Evolutionary conservation across 2,113 vertebrate genomes (phyloP), one percentile per base, ranked within the genome.

Genomic region (Genyomyrus donnyi): DNA sequence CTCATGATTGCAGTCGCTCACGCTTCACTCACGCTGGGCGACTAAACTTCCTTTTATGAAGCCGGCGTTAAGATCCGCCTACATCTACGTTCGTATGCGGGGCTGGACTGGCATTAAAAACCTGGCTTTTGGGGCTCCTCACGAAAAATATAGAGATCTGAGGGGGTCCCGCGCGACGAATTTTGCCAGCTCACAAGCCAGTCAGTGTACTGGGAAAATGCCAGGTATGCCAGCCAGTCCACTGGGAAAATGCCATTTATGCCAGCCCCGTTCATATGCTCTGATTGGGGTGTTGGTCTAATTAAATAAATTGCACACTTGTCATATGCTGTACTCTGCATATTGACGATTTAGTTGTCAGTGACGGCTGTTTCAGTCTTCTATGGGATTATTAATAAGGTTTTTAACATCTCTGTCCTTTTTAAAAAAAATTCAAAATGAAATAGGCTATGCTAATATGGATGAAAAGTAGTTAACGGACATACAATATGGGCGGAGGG

Each of bases 1-100:
- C 84, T 74, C 90, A 91, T 91, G 50, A 10, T 62, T 21, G 74
- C 31, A 42, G 15, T 42, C 35, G 31, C 70, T 77, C 53, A 21
- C 19, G 17, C 31, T 80, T 80, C 15, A 5, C 35, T 19, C 74
- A 31, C 11, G 11, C 66, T n/a, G 17, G 15, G 13, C 15, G 35
- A 80, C 74, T 80, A 17, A 39, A 80, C 74, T 80, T 80, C 35
- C 74, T 42, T 19, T 35, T 80, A 42, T 42, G n/a, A 42, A 80
- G 35, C 74, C 35, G 5, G 17, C 2, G 8, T 80, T 80, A 80
- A 80, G 74, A 19, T 80, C 31, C 74, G 74, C 74, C 74, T 80
- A 42, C 74, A 80, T 35, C 70, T 39, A 13, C 27, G 31, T 17
- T 39, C 2, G 58, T 62, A 10, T 27, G n/a, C n/a, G 2, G 62